Conservation (phyloP, 1,140 invertebrate species). For the Alviniconcha marisindica region DNA sequence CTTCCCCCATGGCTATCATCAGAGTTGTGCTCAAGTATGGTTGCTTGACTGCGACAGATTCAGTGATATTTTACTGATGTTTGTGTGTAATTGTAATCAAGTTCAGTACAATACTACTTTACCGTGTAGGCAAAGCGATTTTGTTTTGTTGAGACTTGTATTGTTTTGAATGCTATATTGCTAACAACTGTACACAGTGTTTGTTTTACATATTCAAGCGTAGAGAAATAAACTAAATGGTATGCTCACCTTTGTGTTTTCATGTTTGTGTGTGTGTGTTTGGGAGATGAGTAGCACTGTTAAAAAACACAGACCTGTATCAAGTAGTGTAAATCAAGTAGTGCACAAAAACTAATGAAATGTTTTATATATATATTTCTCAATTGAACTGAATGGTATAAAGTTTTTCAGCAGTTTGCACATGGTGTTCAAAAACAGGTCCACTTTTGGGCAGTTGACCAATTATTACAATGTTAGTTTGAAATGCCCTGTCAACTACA, state of each 20-base stretch:
- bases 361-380: too few relatives aligned
- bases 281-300: neutral
- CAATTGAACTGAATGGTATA: too few relatives aligned
- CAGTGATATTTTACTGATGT: neutral
- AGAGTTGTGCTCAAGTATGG: constrained; percentile 5
- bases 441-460: too few relatives aligned
- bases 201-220: constrained; percentile 4
- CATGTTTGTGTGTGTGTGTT: neutral
- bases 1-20: neutral
- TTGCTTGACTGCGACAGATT: neutral
- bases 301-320: too few relatives aligned
- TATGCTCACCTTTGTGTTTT: neutral
- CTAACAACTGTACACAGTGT: constrained; percentile 14
- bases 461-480: too few relatives aligned
- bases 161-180: constrained; percentile 6
- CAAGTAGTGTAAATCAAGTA: too few relatives aligned
- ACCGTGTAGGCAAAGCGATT: constrained; percentile 6
- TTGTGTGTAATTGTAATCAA: neutral
- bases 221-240: constrained; percentile 10
- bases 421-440: too few relatives aligned
- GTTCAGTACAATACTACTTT: neutral
- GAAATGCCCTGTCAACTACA: too few relatives aligned
- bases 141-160: neutral
- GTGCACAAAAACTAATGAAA: too few relatives aligned
- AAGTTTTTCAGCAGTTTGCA: too few relatives aligned